phyloP scores from a whole-genome alignment of 2,888 invertebrate genomes.

The Tetramorium bicarinatum region DNA sequence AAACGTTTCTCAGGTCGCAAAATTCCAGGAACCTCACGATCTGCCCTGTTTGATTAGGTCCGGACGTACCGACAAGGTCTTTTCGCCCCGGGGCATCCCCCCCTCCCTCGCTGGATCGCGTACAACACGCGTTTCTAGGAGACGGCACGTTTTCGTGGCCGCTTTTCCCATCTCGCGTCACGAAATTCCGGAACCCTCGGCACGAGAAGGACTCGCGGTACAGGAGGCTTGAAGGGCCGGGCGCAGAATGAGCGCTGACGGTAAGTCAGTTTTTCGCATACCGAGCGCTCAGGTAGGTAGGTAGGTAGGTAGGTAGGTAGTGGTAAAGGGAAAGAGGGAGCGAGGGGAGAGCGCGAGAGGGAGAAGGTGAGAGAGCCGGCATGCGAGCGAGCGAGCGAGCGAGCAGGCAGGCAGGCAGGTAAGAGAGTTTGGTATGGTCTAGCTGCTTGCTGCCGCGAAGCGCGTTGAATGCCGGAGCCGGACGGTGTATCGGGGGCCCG shows the following conservation, averaged over 20 bases:
- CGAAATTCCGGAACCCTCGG: constrained; percentile 74
- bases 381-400: constrained; percentile 51
- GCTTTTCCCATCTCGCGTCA: constrained; percentile 64
- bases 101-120: background rate
- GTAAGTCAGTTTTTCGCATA: constrained; percentile 80
- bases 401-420: constrained; percentile 44
- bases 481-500: constrained; percentile 66
- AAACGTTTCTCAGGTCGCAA: constrained; percentile 26
- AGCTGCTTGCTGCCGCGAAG: constrained; percentile 79
- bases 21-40: constrained; percentile 1
- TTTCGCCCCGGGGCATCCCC: too few species aligned
- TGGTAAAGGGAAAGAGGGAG: constrained; percentile 45
- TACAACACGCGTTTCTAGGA: constrained; percentile 17
- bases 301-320: constrained; percentile 61
- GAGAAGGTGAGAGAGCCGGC: constrained; percentile 19
- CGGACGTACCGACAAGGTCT: background rate
- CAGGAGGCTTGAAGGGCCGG: constrained; percentile 67
- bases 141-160: constrained; percentile 42
- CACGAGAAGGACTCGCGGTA: constrained; percentile 60
- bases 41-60: background rate
- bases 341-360: constrained; percentile 10
- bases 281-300: constrained; percentile 79
- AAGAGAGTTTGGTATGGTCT: constrained; percentile 79
- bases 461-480: constrained; percentile 77
- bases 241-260: constrained; percentile 76